Evolutionary conservation across 2,113 vertebrate genomes (phyloP), one percentile per base, ranked within the genome.

Genomic region (Rhinolophus ferrumequinum): DNA sequence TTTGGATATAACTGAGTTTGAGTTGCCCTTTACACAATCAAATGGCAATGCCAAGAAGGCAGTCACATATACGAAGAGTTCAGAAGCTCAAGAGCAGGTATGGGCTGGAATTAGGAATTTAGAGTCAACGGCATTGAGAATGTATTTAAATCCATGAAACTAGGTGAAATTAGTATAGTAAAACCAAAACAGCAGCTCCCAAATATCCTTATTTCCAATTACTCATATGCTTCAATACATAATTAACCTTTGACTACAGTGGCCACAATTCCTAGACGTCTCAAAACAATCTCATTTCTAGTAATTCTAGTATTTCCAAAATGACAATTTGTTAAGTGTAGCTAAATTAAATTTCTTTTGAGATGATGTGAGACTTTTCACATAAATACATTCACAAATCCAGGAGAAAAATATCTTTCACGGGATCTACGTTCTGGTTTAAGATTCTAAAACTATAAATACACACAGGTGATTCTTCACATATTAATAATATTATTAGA

Each of bases 281-380:
- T 50, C 70, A 92, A 94, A 97, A 84, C 81, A 73, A 88, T 67
- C 88, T 95, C 67, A 94, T 86, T 73, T 89, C 56, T 82, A 92
- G 70, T 44, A 58, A 96, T 90, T 86, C 35, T 75, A 79, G 83
- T 84, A 47, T 95, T 93, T 94, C 82, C 75, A 92, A 70, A 96
- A 81, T 66, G n/a, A n/a, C 66, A 85, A 89, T 75, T 83, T 95
- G 62, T 86, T 95, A 95, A 92, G 30, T 44, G 11, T 92, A 95
- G 93, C 75, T 81, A 93, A 87, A 69, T 91, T 76, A 93, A 81
- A 70, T 86, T 82, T 85, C 88, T 77, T 95, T 97, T 88, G 95
- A 90, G 92, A 47, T 38, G 26, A 58, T 28, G 22, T 54, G 85
- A 92, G 88, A 81, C 50, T 87, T 93, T 54, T 92, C 84, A 73